Conservation (phyloP, 2,113 vertebrate species). For the Lipophrys pholis region DNA sequence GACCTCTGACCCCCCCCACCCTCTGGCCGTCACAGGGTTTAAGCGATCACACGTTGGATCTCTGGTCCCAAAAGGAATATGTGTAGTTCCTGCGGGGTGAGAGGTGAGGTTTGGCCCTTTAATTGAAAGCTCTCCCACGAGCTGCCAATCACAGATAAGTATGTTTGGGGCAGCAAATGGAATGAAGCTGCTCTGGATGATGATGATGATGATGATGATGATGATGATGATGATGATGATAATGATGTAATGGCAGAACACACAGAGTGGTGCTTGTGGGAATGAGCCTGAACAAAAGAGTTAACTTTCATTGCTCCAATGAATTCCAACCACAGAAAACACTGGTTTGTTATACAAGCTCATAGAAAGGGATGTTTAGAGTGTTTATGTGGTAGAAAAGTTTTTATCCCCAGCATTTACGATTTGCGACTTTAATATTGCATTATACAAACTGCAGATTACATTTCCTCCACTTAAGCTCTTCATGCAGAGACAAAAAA, state of each 20-base stretch:
- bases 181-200: constrained; percentile 30
- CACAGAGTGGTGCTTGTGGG: constrained; percentile 55
- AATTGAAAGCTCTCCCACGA: constrained; percentile 55
- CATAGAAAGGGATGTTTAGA: neutral
- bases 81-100: constrained; percentile 49
- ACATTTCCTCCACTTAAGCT: constrained; percentile 9
- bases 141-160: constrained; percentile 47
- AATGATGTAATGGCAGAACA: constrained; percentile 2
- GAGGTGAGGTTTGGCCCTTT: constrained; percentile 53
- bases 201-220: constrained; percentile 51
- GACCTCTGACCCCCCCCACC: constrained; percentile 33
- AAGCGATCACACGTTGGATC: neutral
- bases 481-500: constrained; percentile 31
- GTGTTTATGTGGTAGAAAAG: constrained; percentile 2
- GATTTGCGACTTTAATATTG: constrained; percentile 11
- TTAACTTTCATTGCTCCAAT: too few species aligned
- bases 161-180: constrained; percentile 32
- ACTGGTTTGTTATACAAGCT: constrained; percentile 27
- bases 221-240: constrained; percentile 54
- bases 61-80: constrained; percentile 27
- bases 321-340: constrained; percentile 14
- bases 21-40: neutral
- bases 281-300: constrained; percentile 48
- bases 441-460: neutral
- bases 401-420: constrained; percentile 28